Base-by-base conservation (phyloP, 2,113 vertebrate genomes). In the Balaeniceps rex region DNA sequence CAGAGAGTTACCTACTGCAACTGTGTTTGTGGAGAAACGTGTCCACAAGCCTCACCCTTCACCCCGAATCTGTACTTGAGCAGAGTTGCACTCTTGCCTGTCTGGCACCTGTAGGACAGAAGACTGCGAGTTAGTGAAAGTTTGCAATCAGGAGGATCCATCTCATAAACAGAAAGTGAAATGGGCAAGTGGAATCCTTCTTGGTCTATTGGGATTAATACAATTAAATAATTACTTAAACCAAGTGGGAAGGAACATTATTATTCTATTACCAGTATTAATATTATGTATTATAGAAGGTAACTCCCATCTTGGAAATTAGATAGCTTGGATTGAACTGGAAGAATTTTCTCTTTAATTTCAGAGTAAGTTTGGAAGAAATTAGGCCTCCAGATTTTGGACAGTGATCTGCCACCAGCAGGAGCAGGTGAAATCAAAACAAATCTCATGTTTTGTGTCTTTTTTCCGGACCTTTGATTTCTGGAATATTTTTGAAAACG, bases 141-240 rank as follows among this genome's bases (percentile, higher is more conserved):
- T 49, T 72, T 65, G 14, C 4, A 7, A 23, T 58, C 55, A 54
- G 44, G 44, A 95, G 12, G 16, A 52, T 75, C 33, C 21, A 36
- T 13, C 42, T 40, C 21, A n/a, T 63, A 65, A 92, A n/a, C 17
- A 70, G 42, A 80, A 49, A 71, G 38, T 42, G 31, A 58, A 90
- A 76, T 14, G 34, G n/a, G n/a, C 69, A 71, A 90, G 14, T 44
- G 29, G 83, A 94, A 88, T 83, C 12, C 29, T 75, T 65, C 72
- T 84, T 71, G 13, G 11, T 87, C 60, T 88, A 13, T 25, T 66
- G 21, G 42, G 38, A 82, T 64, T 84, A 78, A 93, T 89, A 93
- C 55, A 87, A 89, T 70, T 49, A 93, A 91, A 42, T 74, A 91
- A 83, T 55, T 88, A 28, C 46, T 89, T 93, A 79, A 95, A 91